Evolutionary conservation across 2,888 invertebrate species (phyloP).

Genomic region (Encarsia formosa): DNA sequence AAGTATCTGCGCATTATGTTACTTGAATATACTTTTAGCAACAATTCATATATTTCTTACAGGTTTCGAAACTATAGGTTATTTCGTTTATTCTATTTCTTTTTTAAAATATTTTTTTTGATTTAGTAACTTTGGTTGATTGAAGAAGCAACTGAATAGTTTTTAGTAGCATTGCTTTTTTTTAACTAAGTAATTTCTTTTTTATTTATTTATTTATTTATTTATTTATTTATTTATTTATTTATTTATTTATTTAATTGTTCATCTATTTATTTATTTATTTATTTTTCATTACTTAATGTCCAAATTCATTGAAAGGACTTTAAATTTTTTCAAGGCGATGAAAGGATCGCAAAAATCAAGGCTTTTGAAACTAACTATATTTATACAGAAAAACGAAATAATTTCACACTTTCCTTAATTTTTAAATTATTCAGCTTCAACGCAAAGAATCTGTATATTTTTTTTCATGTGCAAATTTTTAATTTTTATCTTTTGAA

Average conservation of each 20-base stretch:
- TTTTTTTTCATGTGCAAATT: constrained; percentile 17
- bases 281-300: constrained; percentile 20
- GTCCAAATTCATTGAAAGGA: constrained; percentile 27
- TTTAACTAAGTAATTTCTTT: too few species aligned
- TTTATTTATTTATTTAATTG: constrained; percentile 24
- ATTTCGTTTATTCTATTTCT: constrained; percentile 26
- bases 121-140: constrained; percentile 31
- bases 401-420: constrained; percentile 26
- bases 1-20: too few species aligned
- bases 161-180: too few species aligned
- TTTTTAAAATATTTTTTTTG: constrained; percentile 7
- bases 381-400: constrained; percentile 28
- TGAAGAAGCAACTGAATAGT: constrained; percentile 31
- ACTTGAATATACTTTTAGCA: too few species aligned
- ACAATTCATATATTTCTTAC: constrained; percentile 29
- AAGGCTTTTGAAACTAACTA: constrained; percentile 41
- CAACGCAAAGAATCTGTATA: constrained; percentile 18
- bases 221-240: constrained; percentile 33
- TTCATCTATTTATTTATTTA: constrained; percentile 18
- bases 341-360: constrained; percentile 39
- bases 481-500: constrained; percentile 13
- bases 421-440: constrained; percentile 13
- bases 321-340: constrained; percentile 34
- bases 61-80: constrained; percentile 31
- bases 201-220: too few species aligned